Conservation (phyloP, 2,888 invertebrate genomes). For the Phaonia tiefii region DNA sequence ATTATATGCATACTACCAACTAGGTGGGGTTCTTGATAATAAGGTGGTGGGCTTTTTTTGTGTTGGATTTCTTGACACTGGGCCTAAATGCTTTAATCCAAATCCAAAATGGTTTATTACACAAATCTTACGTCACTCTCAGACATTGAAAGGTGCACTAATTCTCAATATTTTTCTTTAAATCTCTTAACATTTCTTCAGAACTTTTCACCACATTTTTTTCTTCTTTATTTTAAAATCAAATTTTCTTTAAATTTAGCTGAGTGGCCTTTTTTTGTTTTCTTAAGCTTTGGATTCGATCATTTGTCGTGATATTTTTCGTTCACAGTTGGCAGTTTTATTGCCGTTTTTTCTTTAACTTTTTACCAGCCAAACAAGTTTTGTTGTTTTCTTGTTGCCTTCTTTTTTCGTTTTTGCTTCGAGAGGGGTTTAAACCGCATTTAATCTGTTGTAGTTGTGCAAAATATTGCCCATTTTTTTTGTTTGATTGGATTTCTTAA, state of each 20-base stretch:
- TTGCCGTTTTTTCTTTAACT: slow-evolving; percentile 30
- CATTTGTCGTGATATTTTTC: slow-evolving; percentile 23
- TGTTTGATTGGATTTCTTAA: no score
- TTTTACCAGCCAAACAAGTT: slow-evolving; percentile 62
- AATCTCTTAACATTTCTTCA: slow-evolving; percentile 16
- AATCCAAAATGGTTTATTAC: background rate
- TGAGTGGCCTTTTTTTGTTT: slow-evolving; percentile 6
- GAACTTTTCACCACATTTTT: slow-evolving; percentile 20
- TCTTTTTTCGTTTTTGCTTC: slow-evolving; percentile 12
- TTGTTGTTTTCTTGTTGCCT: slow-evolving; percentile 16
- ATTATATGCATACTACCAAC: slow-evolving; percentile 55
- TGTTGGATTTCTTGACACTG: background rate
- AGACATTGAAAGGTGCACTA: slow-evolving; percentile 1
- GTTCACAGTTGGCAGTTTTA: slow-evolving; percentile 23
- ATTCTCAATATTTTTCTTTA: slow-evolving; percentile 20
- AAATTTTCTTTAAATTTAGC: slow-evolving; percentile 32
- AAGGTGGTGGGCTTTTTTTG: slow-evolving; percentile 24
- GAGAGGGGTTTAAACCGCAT: background rate
- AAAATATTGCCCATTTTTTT: no score
- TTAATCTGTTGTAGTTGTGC: slow-evolving; percentile 29
- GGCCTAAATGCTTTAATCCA: slow-evolving; percentile 5
- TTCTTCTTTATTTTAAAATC: background rate
- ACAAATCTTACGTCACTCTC: slow-evolving; percentile 57
- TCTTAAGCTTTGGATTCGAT: slow-evolving; percentile 30
- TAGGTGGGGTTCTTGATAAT: slow-evolving; percentile 4